These are phyloP conservation scores for Netelia melanura DNA, from an alignment of 2,888 invertebrate species.

Conservation along the genomic window DNA sequence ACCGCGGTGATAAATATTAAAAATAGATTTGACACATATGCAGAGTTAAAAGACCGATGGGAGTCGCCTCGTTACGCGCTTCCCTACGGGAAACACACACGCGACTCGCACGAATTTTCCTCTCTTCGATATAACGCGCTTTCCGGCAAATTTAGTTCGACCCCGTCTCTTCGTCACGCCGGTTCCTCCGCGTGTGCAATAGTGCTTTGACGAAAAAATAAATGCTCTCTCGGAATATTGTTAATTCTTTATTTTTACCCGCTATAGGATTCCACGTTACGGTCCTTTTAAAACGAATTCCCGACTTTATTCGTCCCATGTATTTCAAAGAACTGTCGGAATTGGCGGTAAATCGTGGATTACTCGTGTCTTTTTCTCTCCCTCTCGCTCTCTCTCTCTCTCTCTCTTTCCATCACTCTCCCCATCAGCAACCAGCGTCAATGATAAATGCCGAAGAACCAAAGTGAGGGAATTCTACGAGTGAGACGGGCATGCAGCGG, in stretches of 20 bases:
- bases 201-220: not conserved
- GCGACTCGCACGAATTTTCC: not conserved
- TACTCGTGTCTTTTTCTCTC: not conserved
- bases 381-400: not conserved
- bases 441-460: constrained; percentile 56
- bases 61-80: constrained; percentile 18
- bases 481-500: constrained; percentile 4
- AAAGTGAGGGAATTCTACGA: constrained; percentile 60
- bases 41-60: constrained; percentile 32
- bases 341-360: not conserved
- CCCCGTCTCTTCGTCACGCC: constrained; percentile 39
- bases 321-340: not conserved
- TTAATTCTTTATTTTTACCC: too few species aligned
- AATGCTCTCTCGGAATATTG: too few species aligned
- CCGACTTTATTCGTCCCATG: too few species aligned
- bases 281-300: too few species aligned
- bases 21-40: constrained; percentile 33
- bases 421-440: constrained; percentile 51
- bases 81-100: constrained; percentile 39
- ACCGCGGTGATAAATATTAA: constrained; percentile 47
- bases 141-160: constrained; percentile 46
- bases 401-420: constrained; percentile 25
- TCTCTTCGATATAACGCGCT: not conserved
- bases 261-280: too few species aligned
- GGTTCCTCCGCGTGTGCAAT: constrained; percentile 6